Percentiles rank a stretch among this genome's conserved stretches.
Conservation (phyloP, 2,113 vertebrate species). For the Numida meleagris region DNA sequence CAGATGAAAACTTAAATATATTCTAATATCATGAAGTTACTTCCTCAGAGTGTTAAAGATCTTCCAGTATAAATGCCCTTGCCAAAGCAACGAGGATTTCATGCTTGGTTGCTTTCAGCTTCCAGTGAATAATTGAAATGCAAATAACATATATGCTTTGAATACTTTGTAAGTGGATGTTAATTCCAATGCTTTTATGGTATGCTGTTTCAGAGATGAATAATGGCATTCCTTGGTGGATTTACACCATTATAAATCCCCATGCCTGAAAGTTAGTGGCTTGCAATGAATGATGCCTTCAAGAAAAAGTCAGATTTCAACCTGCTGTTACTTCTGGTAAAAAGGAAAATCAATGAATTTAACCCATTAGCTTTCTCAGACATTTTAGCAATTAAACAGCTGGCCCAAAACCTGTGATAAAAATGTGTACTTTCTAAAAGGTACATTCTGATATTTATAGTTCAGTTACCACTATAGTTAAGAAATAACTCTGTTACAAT, state of each 20-base stretch:
- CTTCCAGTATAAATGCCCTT: not conserved
- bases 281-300: constrained; percentile 66
- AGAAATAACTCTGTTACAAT: not conserved
- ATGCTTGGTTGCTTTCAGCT: not conserved
- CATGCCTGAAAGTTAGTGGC: constrained; percentile 57
- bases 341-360: constrained; percentile 40
- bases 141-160: not conserved
- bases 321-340: constrained; percentile 38
- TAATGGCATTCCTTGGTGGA: constrained; percentile 20
- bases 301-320: constrained; percentile 55
- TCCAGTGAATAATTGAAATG: not conserved
- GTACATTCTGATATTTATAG: not conserved
- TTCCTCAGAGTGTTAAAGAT: not conserved
- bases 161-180: not conserved
- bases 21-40: not conserved
- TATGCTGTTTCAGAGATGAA: not conserved
- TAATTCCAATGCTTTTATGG: not conserved
- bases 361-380: constrained; percentile 29
- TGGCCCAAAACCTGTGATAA: constrained; percentile 21
- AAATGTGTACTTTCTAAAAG: not conserved
- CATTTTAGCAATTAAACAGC: constrained; percentile 27
- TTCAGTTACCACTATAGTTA: not conserved
- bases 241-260: constrained; percentile 35
- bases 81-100: not conserved
- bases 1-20: not conserved